These are phyloP conservation scores for Drosophila nigromelanica DNA, from an alignment of 1,140 invertebrate species.

Conservation along the genomic window DNA sequence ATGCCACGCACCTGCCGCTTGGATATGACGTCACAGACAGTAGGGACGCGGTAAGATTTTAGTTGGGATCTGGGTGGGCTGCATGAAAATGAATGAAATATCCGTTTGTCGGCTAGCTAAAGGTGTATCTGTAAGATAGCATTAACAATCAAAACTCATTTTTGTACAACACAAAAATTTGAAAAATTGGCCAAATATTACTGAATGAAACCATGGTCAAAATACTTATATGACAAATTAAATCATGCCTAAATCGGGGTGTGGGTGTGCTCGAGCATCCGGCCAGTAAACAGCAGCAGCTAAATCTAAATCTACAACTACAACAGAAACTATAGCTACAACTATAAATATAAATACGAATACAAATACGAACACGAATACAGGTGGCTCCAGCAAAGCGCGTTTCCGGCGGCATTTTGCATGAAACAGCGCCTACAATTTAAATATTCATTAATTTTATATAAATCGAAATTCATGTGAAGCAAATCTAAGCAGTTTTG, in stretches of 20 bases:
- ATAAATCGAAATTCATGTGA: constrained; percentile 74
- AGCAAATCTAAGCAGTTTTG: constrained; percentile 52
- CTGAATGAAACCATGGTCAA: constrained; percentile 42
- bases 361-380: constrained; percentile 18
- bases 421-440: constrained; percentile 62
- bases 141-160: constrained; percentile 67
- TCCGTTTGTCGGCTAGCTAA: constrained; percentile 36
- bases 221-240: constrained; percentile 39
- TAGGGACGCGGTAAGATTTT: background rate
- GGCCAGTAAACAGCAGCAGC: constrained; percentile 37
- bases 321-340: background rate
- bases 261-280: constrained; percentile 58
- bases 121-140: constrained; percentile 53
- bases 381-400: constrained; percentile 77
- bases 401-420: constrained; percentile 75
- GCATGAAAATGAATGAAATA: constrained; percentile 59
- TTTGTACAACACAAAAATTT: too few species aligned
- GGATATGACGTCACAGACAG: constrained; percentile 34
- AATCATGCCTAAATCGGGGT: constrained; percentile 49
- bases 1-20: constrained; percentile 23
- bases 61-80: constrained; percentile 9
- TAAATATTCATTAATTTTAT: constrained; percentile 82
- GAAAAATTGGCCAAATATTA: constrained; percentile 12
- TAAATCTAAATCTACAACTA: constrained; percentile 8
- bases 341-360: constrained; percentile 10